phyloP scores from a whole-genome alignment of 1,140 invertebrate genomes.

The Pseudomyrmex concolor region DNA sequence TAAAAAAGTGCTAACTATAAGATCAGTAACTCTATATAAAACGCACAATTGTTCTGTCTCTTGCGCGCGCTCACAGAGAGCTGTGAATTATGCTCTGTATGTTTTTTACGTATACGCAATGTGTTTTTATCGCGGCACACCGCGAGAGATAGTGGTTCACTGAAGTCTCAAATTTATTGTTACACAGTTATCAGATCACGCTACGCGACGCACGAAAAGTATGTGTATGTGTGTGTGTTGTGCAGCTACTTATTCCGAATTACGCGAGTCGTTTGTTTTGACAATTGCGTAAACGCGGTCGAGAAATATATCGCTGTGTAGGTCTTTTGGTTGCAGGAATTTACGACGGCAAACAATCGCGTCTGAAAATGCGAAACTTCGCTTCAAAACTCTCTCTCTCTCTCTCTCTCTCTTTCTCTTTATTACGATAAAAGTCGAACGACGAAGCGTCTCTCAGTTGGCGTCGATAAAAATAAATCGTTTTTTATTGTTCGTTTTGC shows the following conservation, averaged over 20 bases:
- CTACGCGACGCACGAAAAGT: background rate
- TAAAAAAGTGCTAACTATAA: background rate
- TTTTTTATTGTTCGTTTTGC: too few species aligned
- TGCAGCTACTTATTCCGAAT: background rate
- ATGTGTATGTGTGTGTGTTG: background rate
- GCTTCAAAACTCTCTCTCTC: too few species aligned
- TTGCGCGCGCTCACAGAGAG: background rate
- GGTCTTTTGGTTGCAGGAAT: too few species aligned
- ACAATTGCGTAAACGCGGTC: slow-evolving; percentile 2
- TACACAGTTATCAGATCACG: slow-evolving; percentile 14
- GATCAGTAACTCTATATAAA: slow-evolving; percentile 33
- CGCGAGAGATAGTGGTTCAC: slow-evolving; percentile 13
- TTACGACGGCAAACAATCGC: background rate
- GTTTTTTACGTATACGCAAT: background rate
- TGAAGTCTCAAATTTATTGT: slow-evolving; percentile 13
- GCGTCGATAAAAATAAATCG: background rate
- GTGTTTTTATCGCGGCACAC: slow-evolving; percentile 29
- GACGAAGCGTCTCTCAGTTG: background rate
- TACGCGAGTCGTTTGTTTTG: slow-evolving; percentile 28
- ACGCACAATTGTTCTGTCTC: slow-evolving; percentile 1
- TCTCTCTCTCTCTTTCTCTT: too few species aligned
- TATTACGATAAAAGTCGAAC: too few species aligned
- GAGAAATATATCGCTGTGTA: background rate
- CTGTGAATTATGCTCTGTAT: background rate
- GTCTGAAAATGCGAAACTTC: background rate